phyloP scores from a whole-genome alignment of 2,888 invertebrate species.

The Drosophila macrospina region DNA sequence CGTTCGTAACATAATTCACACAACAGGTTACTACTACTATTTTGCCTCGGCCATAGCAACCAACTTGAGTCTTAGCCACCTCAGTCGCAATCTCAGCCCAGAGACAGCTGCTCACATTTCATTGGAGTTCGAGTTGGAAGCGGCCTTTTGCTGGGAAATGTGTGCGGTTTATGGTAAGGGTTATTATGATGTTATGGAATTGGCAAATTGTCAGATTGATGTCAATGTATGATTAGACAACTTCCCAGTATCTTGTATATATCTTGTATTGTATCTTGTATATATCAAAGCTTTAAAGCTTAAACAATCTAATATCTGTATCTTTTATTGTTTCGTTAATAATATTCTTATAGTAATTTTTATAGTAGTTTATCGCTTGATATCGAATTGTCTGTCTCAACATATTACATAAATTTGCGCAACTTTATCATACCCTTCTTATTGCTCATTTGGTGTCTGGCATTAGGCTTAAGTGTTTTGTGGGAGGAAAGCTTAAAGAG shows the following conservation, averaged over 20 bases:
- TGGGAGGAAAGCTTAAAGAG: constrained; percentile 10
- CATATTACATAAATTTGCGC: constrained; percentile 23
- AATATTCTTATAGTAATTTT: not conserved
- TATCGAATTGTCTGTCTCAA: constrained; percentile 2
- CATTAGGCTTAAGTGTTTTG: constrained; percentile 10
- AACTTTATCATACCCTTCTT: constrained; percentile 24
- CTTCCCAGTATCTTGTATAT: no score
- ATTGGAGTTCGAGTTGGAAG: constrained; percentile 15
- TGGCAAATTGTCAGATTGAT: constrained; percentile 13
- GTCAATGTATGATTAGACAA: constrained; percentile 19
- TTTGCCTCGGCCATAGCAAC: constrained; percentile 39
- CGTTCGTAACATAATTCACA: constrained; percentile 85
- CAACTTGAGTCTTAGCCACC: constrained; percentile 19
- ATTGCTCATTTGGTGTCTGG: constrained; percentile 12
- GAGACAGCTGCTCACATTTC: constrained; percentile 17
- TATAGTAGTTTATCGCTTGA: not conserved
- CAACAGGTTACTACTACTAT: constrained; percentile 72
- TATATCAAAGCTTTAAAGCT: not conserved
- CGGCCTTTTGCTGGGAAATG: constrained; percentile 26
- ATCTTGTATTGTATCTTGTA: no score
- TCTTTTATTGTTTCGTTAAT: not conserved
- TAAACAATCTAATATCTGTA: not conserved
- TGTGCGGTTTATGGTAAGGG: constrained; percentile 8
- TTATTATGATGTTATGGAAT: constrained; percentile 17
- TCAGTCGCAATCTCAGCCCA: constrained; percentile 1